Evolutionary conservation across 2,113 vertebrate species (phyloP), one percentile per base, ranked within the genome.

Genomic region (Vimba vimba): DNA sequence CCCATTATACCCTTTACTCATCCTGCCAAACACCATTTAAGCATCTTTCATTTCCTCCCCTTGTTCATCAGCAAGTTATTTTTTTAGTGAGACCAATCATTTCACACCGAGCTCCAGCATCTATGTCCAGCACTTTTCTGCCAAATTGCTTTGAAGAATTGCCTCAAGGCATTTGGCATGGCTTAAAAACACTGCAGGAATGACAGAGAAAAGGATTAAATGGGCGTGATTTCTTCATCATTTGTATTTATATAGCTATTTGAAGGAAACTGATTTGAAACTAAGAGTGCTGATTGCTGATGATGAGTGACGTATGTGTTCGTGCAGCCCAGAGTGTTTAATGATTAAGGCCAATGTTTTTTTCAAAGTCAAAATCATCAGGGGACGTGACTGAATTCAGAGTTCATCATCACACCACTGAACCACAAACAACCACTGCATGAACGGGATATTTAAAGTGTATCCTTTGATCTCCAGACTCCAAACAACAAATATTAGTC

Each of bases 41-140:
- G 69, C 76, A 83, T 86, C 85, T 88, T 88, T 86, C 69, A 88
- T 86, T 88, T 88, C 60, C 87, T 86, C 69, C 77, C 45, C 82
- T 88, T 86, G 82, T 88, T 88, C 82, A 84, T 87, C 86, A 74
- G 59, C 59, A 75, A 86, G 59, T 68, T 83, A n/a, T 88, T 88
- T 83, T 73, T 85, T 66, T 33, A 36, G n/a, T 8, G 50, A 73
- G 21, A 76, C 85, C 77, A 88, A 84, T 86, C 82, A 86, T 84
- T 84, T 45, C 60, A 30, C 64, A 60, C 66, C 19, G 9, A 76
- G 45, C 57, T 76, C 43, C 43, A 55, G 27, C 52, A 79, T 64
- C 82, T 12, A 78, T 87, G 71, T 79, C 62, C 79, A 83, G 50
- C 50, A 83, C 52, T 60, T 82, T 82, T 78, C 39, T 85, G 71